Conservation (phyloP, 2,888 invertebrate species). For the Allolobophora icterica region DNA sequence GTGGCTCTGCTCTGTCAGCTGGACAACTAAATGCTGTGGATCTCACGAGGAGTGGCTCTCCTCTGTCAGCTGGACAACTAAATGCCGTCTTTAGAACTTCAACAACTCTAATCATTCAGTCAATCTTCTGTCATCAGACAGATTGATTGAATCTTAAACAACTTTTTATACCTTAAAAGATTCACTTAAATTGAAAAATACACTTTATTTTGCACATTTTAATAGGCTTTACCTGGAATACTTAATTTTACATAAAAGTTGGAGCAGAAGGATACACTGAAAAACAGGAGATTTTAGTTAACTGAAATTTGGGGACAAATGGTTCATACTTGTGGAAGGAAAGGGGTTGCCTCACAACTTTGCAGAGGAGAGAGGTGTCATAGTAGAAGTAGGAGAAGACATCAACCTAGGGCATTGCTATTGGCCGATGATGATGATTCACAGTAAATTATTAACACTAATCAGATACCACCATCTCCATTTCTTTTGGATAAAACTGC, state of each 20-base stretch:
- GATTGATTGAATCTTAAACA: not conserved
- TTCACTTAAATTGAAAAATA: not conserved
- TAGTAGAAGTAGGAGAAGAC: not conserved
- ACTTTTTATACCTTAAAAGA: not conserved
- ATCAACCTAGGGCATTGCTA: not conserved
- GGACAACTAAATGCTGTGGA: constrained; percentile 44
- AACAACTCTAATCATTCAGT: not conserved
- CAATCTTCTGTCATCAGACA: not conserved
- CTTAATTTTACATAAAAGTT: not conserved
- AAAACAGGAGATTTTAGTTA: not conserved
- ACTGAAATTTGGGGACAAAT: too few relatives aligned
- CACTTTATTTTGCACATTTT: not conserved
- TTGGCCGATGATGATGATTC: not conserved
- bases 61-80: constrained; percentile 46
- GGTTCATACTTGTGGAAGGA: not conserved
- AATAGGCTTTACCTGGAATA: not conserved
- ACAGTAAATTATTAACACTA: not conserved
- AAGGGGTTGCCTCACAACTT: too few relatives aligned
- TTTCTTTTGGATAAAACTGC: not conserved
- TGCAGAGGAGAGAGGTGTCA: too few relatives aligned
- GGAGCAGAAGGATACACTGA: not conserved
- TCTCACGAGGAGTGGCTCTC: constrained; percentile 44
- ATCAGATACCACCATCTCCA: too few relatives aligned
- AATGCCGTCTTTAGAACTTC: not conserved
- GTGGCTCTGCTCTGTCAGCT: constrained; percentile 45